Evolutionary conservation across 2,797 vertebrate species (phyloP), one percentile per base, ranked within the genome.

Genomic region (Cheirogaleus major): DNA sequence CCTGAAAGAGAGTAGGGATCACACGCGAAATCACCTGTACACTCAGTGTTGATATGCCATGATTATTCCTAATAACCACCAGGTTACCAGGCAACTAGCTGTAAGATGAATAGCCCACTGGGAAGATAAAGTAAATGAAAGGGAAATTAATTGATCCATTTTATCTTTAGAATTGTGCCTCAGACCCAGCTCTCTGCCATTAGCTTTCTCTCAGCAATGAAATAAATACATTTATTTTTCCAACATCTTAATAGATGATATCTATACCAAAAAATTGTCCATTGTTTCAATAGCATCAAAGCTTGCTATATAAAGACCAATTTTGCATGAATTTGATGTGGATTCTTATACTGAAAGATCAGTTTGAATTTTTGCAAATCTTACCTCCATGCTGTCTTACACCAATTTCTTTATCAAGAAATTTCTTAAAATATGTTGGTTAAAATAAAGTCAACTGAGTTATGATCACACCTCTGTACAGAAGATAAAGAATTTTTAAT

Each of bases 331-430:
- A 97, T 97, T 95, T 83, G 94, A 83, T 96, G 88, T 85, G 95
- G 89, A 95, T 97, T 65, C 10, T 98, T 92, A 93, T 94, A 83
- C 2, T 84, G 83, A 94, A 96, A 93, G n/a, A 89, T 90, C 70
- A 86, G 84, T 97, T 96, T 98, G 94, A 98, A 97, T 97, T 98
- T 96, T 96, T 78, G 61, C 87, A 45, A 79, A 55, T 91, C 67
- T 72, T 69, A 95, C 48, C 72, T 96, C 73, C 43, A 18, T 48
- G 45, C 48, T 96, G 69, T 88, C 76, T 67, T 91, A 95, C 41
- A 50, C 84, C 67, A 85, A 20, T 88, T 94, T 89, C 92, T 84
- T 50, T 35, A 50, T 89, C 22, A 48, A 7, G 48, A 38, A 38
- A 82, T 78, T 93, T 94, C 70, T 45, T 88, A 61, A 86, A 89